Conservation (phyloP, 2,797 vertebrate species). For the Thalassophryne amazonica region DNA sequence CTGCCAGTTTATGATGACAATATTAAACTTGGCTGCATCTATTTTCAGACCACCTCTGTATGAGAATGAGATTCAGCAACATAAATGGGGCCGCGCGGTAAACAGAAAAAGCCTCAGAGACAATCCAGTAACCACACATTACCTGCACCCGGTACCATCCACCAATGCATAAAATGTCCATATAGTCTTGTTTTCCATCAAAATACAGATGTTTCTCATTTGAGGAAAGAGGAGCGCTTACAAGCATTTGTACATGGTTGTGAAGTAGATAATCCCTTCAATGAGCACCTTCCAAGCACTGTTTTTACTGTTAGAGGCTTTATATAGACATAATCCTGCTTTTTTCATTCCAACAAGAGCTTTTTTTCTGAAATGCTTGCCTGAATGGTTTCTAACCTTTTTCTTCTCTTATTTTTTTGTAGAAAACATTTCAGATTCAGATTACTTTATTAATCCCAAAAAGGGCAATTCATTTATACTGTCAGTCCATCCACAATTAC, state of each 20-base stretch:
- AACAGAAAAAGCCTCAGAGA: background rate
- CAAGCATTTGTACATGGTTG: conserved; percentile 34
- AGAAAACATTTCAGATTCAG: too few species aligned
- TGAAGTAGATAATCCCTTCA: conserved; percentile 56
- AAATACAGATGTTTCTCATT: conserved; percentile 51
- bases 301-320: conserved; percentile 53
- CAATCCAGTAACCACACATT: background rate
- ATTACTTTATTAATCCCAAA: too few species aligned
- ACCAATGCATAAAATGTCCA: conserved; percentile 20
- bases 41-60: background rate
- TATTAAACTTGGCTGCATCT: background rate
- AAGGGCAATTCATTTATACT: too few species aligned
- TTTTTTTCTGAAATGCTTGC: conserved; percentile 28
- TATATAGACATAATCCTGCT: conserved; percentile 64
- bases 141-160: conserved; percentile 20
- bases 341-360: conserved; percentile 46
- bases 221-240: conserved; percentile 39
- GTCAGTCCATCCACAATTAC: too few species aligned
- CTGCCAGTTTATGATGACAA: background rate
- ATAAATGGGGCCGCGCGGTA: background rate
- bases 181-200: conserved; percentile 27
- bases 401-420: background rate
- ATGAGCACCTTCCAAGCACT: conserved; percentile 55
- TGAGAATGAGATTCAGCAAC: background rate
- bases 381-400: conserved; percentile 20